phyloP scores from a whole-genome alignment of 2,797 vertebrate genomes.

The Rhinichthys osculus region DNA sequence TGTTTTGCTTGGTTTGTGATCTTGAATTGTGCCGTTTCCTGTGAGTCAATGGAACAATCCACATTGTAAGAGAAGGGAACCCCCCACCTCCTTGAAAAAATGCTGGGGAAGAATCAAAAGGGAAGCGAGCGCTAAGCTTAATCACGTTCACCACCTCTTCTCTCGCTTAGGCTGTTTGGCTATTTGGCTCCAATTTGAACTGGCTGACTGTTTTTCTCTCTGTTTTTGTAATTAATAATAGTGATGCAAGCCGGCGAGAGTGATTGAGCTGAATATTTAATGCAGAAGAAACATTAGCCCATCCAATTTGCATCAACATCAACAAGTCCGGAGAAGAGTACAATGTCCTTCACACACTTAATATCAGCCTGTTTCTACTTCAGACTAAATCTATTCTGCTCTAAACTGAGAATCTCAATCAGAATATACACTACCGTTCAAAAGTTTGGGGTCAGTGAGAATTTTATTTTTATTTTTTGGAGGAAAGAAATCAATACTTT shows the following conservation, averaged over 20 bases:
- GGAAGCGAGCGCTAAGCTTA: conserved; percentile 54
- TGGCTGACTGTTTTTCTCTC: conserved; percentile 64
- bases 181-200: conserved; percentile 70
- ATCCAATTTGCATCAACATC: conserved; percentile 84
- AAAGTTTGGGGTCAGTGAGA: too few relatives aligned
- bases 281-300: conserved; percentile 79
- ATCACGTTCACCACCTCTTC: conserved; percentile 49
- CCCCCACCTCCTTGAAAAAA: conserved; percentile 40
- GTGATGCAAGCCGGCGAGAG: conserved; percentile 81
- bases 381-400: conserved; percentile 56
- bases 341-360: conserved; percentile 77
- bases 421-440: too few relatives aligned
- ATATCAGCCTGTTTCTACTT: conserved; percentile 57
- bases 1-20: conserved; percentile 83
- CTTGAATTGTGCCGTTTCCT: conserved; percentile 97
- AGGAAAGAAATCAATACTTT: too few relatives aligned
- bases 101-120: conserved; percentile 60
- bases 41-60: conserved; percentile 90
- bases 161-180: conserved; percentile 69
- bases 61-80: conserved; percentile 78
- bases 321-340: conserved; percentile 77
- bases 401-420: conserved; percentile 50
- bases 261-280: conserved; percentile 86
- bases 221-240: conserved; percentile 82
- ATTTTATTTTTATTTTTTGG: too few relatives aligned